Conservation (phyloP, 2,113 vertebrate species). For the Paracyprichromis sp. region DNA sequence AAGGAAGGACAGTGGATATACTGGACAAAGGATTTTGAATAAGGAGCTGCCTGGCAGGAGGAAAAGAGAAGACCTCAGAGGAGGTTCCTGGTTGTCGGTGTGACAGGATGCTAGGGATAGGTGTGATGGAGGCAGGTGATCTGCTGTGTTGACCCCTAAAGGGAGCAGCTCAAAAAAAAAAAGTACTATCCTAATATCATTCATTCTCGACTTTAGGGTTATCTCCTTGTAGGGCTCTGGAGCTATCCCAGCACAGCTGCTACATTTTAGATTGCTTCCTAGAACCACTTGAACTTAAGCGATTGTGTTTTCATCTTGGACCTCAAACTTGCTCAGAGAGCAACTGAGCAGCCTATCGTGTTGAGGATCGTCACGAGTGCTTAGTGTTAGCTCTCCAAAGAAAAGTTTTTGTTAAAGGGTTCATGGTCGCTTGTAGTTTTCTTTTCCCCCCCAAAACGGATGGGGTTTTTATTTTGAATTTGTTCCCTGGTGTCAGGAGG, state of each 20-base stretch:
- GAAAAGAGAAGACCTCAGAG: not conserved
- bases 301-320: not conserved
- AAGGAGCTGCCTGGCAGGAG: not conserved
- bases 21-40: not conserved
- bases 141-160: not conserved
- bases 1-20: not conserved
- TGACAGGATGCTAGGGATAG: not conserved
- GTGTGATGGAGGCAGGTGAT: not conserved
- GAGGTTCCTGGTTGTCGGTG: not conserved
- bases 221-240: not conserved
- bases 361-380: accelerated
- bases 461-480: not conserved
- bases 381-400: not conserved
- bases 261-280: not conserved
- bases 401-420: not conserved
- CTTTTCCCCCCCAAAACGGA: accelerated
- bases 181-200: not conserved
- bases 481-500: not conserved
- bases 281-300: not conserved
- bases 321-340: not conserved
- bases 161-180: not conserved
- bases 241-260: not conserved
- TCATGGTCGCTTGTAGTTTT: not conserved
- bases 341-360: not conserved
- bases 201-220: not conserved